phyloP scores from a whole-genome alignment of 2,113 vertebrate genomes.

The Amblyopsis rosae region DNA sequence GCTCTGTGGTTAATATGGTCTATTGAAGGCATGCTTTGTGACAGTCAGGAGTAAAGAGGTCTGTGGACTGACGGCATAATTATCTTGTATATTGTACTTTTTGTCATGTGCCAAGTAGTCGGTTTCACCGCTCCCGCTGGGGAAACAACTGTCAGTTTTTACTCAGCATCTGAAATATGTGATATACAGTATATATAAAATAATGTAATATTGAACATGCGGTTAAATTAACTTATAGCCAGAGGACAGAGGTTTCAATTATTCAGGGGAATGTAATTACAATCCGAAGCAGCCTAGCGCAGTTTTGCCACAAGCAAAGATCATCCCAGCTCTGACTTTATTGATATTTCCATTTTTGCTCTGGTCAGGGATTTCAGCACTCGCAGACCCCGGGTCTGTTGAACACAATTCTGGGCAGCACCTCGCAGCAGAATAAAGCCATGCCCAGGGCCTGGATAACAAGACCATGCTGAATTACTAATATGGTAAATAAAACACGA shows the following conservation, averaged over 20 bases:
- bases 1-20: not conserved
- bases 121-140: constrained; percentile 25
- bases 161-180: constrained; percentile 51
- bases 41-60: constrained; percentile 11
- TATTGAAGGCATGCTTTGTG: constrained; percentile 17
- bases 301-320: constrained; percentile 72
- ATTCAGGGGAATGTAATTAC: constrained; percentile 74
- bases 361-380: constrained; percentile 62
- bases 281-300: constrained; percentile 45
- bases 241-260: constrained; percentile 68
- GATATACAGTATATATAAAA: constrained; percentile 56
- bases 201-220: constrained; percentile 63
- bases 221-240: constrained; percentile 62
- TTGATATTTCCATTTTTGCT: constrained; percentile 73
- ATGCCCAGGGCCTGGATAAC: constrained; percentile 57
- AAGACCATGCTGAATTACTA: constrained; percentile 67
- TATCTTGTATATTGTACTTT: constrained; percentile 10
- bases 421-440: constrained; percentile 57
- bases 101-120: constrained; percentile 5
- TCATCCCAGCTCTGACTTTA: constrained; percentile 70
- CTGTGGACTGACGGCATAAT: constrained; percentile 28
- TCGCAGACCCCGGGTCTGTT: constrained; percentile 55
- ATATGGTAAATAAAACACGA: constrained; percentile 68
- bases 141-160: constrained; percentile 25
- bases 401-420: constrained; percentile 60